Evolutionary conservation across 1,140 invertebrate genomes (phyloP).

Genomic region (Saccostrea glomerata): DNA sequence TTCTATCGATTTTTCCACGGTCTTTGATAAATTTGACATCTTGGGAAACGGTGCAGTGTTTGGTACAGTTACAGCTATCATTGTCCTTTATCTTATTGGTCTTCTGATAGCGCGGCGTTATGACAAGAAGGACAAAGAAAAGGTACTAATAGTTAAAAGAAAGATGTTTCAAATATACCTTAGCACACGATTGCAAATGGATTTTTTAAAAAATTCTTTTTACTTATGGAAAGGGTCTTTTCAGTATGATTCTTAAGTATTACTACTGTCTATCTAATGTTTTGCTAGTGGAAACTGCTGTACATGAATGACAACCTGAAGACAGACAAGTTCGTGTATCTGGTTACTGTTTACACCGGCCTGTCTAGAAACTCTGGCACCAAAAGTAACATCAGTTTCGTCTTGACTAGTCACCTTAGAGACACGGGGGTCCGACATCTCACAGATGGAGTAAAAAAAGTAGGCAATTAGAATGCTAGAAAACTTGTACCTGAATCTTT

Average conservation of each 20-base stretch:
- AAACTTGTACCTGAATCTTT: neutral
- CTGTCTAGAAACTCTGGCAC: constrained; percentile 58
- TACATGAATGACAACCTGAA: constrained; percentile 62
- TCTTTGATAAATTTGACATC: constrained; percentile 74
- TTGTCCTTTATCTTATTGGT: constrained; percentile 74
- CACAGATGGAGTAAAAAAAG: constrained; percentile 46
- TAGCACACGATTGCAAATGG: too few relatives aligned
- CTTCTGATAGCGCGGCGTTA: constrained; percentile 76
- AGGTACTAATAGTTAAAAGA: constrained; percentile 40
- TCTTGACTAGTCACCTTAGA: constrained; percentile 54
- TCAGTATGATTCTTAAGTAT: neutral
- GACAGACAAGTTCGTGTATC: constrained; percentile 57
- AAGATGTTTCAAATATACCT: too few relatives aligned
- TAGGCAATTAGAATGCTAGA: neutral
- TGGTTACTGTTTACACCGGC: constrained; percentile 65
- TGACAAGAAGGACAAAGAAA: constrained; percentile 76
- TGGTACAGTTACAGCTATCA: constrained; percentile 75
- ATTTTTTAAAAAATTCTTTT: too few relatives aligned
- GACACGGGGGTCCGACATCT: constrained; percentile 53
- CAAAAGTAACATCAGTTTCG: constrained; percentile 57
- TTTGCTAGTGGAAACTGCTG: constrained; percentile 22
- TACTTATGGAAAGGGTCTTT: too few relatives aligned
- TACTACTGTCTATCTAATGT: neutral
- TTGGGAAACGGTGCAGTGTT: constrained; percentile 64
- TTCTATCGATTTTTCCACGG: constrained; percentile 80